Evolutionary conservation across 2,888 invertebrate species (phyloP).

Genomic region (Erebia aethiops): DNA sequence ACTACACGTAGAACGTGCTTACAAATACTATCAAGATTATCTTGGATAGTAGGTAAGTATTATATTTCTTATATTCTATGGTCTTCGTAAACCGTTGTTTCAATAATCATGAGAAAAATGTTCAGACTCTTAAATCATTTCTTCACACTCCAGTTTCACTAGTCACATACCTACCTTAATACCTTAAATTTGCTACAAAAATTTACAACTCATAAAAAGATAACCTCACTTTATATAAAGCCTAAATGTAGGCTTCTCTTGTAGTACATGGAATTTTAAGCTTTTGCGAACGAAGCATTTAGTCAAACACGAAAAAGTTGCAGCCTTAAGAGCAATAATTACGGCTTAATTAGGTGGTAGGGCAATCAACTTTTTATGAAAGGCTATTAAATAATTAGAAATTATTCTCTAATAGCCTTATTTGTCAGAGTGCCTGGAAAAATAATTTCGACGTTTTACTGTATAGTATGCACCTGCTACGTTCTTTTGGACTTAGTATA

Average conservation of each 20-base stretch:
- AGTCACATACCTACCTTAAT: too few relatives aligned
- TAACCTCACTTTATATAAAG: too few relatives aligned
- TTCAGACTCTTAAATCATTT: too few relatives aligned
- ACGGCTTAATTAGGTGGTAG: conserved; percentile 13
- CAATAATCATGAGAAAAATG: too few relatives aligned
- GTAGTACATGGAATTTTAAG: not conserved
- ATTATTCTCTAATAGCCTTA: conserved; percentile 28
- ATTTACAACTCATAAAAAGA: not conserved
- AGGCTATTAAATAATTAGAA: conserved; percentile 31
- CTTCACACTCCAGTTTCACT: too few relatives aligned
- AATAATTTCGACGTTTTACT: conserved; percentile 35
- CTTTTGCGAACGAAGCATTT: conserved; percentile 2
- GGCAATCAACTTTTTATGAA: conserved; percentile 18
- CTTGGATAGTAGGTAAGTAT: too few relatives aligned
- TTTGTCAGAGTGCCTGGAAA: conserved; percentile 23
- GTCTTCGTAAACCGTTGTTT: too few relatives aligned
- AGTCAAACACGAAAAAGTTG: not conserved
- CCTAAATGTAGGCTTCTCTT: too few relatives aligned
- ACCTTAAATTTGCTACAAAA: not conserved
- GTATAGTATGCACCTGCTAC: conserved; percentile 35
- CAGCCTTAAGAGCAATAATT: conserved; percentile 21
- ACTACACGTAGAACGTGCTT: too few relatives aligned
- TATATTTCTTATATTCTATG: too few relatives aligned
- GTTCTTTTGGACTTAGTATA: conserved; percentile 7
- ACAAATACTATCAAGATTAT: too few relatives aligned